Evolutionary conservation across 2,888 invertebrate species (phyloP).

Genomic region (Drosophila neoperkinsi): DNA sequence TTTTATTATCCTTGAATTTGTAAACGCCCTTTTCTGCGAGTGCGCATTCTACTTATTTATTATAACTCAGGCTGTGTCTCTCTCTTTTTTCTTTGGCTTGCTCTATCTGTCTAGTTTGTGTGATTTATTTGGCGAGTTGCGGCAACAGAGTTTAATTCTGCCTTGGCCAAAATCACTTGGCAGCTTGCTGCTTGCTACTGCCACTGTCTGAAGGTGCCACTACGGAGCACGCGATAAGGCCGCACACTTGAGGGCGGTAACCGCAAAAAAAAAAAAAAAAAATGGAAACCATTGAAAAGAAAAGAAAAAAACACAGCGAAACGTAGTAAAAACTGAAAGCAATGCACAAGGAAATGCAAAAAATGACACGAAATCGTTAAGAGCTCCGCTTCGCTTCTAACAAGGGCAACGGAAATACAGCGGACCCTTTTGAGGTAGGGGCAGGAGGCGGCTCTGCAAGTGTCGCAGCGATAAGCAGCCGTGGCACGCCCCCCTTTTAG

Average conservation of each 20-base stretch:
- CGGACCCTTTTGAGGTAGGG: slow-evolving; percentile 28
- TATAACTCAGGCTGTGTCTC: slow-evolving; percentile 19
- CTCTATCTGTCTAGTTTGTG: slow-evolving; percentile 21
- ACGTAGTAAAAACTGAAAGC: slow-evolving; percentile 59
- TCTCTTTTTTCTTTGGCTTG: not conserved
- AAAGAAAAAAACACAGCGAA: slow-evolving; percentile 8
- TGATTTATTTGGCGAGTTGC: slow-evolving; percentile 72
- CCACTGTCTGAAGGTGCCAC: slow-evolving; percentile 67
- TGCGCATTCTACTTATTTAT: slow-evolving; percentile 40
- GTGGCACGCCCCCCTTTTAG: slow-evolving; percentile 45
- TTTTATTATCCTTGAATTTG: not conserved
- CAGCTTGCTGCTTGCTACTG: slow-evolving; percentile 24
- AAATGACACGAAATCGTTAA: slow-evolving; percentile 80
- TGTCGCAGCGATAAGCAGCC: slow-evolving; percentile 68
- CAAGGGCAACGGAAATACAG: slow-evolving; percentile 77
- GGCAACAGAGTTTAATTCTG: slow-evolving; percentile 53
- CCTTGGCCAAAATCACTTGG: slow-evolving; percentile 64
- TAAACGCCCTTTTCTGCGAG: not conserved
- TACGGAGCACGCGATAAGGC: slow-evolving; percentile 77
- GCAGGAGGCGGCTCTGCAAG: slow-evolving; percentile 9
- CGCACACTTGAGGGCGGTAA: slow-evolving; percentile 63
- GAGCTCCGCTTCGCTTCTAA: slow-evolving; percentile 59
- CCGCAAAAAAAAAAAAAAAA: slow-evolving; percentile 44
- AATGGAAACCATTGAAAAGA: not conserved
- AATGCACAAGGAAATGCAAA: slow-evolving; percentile 77